Percentiles rank a stretch among this genome's conserved stretches.
Evolutionary conservation across 1,140 invertebrate species (phyloP).

Genomic region (Drosophila erecta): DNA sequence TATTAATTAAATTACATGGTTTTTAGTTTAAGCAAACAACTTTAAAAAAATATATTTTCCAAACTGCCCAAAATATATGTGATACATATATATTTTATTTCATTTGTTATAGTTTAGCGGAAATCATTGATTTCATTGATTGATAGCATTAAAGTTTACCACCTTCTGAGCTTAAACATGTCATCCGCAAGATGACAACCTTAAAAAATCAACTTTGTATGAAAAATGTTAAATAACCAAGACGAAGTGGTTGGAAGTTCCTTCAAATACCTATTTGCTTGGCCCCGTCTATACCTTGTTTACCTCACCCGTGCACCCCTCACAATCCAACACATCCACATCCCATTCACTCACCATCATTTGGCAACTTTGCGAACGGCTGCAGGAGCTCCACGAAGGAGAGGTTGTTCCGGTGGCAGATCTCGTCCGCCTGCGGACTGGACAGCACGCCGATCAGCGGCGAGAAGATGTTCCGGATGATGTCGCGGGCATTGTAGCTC

Average conservation of each 20-base stretch:
- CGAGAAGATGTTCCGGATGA: slow-evolving; percentile 95
- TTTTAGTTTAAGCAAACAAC: too few species aligned
- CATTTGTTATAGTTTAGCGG: too few species aligned
- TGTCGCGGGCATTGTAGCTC: slow-evolving; percentile 90
- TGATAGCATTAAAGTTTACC: too few species aligned
- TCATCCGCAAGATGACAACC: background rate
- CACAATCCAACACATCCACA: background rate
- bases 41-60: too few species aligned
- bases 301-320: slow-evolving; percentile 8
- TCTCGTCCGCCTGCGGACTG: slow-evolving; percentile 91
- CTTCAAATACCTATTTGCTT: background rate
- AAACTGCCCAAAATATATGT: too few species aligned
- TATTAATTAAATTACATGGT: too few species aligned
- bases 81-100: too few species aligned
- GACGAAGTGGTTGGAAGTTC: background rate
- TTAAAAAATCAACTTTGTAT: background rate
- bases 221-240: background rate
- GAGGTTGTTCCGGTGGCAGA: slow-evolving; percentile 96
- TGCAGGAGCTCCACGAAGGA: slow-evolving; percentile 95
- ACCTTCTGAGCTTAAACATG: too few species aligned
- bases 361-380: slow-evolving; percentile 92
- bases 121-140: too few species aligned
- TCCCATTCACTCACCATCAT: slow-evolving; percentile 88
- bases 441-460: slow-evolving; percentile 94
- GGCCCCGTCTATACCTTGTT: slow-evolving; percentile 6